Percentiles rank a stretch among this genome's conserved stretches.
These are phyloP conservation scores for Parthenolecanium corni DNA, from an alignment of 2,888 invertebrate species.

Conservation along the genomic window DNA sequence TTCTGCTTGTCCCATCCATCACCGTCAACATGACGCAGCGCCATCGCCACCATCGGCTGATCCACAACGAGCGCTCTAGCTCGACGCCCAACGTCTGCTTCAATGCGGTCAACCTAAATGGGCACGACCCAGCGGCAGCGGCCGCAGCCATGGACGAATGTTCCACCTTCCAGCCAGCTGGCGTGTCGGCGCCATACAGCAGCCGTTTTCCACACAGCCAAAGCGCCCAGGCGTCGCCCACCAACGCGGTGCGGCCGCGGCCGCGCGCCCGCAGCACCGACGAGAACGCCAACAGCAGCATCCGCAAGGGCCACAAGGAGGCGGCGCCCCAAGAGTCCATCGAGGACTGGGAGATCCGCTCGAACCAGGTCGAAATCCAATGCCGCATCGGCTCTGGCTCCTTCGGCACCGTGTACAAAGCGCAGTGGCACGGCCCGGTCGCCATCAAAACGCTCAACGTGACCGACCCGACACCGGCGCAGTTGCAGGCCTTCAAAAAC, in stretches of 20 bases:
- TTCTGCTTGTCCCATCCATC: constrained; percentile 57
- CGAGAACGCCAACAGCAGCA: constrained; percentile 78
- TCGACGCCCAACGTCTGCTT: constrained; percentile 97
- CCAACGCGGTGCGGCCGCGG: constrained; percentile 72
- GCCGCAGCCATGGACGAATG: constrained; percentile 38
- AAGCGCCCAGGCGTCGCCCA: constrained; percentile 79
- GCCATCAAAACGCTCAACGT: constrained; percentile 97
- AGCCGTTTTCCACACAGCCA: constrained; percentile 46
- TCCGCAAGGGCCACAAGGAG: constrained; percentile 35
- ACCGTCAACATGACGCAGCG: constrained; percentile 38
- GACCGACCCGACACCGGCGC: constrained; percentile 88
- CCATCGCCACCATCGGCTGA: constrained; percentile 58
- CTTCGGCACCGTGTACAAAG: constrained; percentile 97
- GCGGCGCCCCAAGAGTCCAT: constrained; percentile 70
- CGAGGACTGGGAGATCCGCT: constrained; percentile 96
- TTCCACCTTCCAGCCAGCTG: constrained; percentile 33
- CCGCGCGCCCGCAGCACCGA: constrained; percentile 87
- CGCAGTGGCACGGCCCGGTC: constrained; percentile 96
- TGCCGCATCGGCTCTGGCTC: constrained; percentile 92
- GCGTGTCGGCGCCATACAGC: constrained; percentile 39
- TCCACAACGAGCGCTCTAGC: constrained; percentile 85
- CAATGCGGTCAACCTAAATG: constrained; percentile 57
- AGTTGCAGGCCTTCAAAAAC: constrained; percentile 97
- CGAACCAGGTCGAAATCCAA: constrained; percentile 83
- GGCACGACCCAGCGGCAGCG: constrained; percentile 40